Conservation (phyloP, 2,113 vertebrate species). For the Scortum barcoo region DNA sequence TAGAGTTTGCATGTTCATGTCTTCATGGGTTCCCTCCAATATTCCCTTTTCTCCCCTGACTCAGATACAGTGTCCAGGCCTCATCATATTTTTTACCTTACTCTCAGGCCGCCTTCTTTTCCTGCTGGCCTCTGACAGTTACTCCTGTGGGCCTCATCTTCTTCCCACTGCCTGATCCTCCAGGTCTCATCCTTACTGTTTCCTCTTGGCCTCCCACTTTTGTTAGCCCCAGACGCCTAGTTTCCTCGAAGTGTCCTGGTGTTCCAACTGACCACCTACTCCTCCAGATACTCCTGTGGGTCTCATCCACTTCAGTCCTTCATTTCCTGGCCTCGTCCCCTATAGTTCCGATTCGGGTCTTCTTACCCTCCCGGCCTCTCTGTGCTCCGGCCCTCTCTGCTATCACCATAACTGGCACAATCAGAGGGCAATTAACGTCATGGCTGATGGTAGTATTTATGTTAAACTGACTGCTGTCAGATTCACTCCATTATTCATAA, state of each 20-base stretch:
- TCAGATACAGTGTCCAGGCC: neutral
- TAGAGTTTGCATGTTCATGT: neutral
- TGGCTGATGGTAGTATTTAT: constrained; percentile 75
- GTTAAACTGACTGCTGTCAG: constrained; percentile 81
- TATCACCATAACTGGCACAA: constrained; percentile 65
- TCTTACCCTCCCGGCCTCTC: neutral
- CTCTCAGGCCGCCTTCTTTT: neutral
- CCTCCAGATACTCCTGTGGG: too few relatives aligned
- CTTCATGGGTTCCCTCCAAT: neutral
- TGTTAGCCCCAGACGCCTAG: too few relatives aligned
- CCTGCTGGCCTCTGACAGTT: neutral
- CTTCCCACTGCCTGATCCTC: too few relatives aligned
- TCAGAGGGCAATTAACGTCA: constrained; percentile 81
- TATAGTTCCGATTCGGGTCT: neutral
- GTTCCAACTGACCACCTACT: too few relatives aligned
- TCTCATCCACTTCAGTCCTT: neutral
- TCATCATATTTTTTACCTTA: neutral
- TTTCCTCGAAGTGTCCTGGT: too few relatives aligned
- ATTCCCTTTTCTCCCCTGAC: neutral
- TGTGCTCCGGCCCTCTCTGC: constrained; percentile 19
- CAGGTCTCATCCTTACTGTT: too few relatives aligned
- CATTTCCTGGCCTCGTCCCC: constrained; percentile 4
- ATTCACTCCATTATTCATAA: constrained; percentile 82
- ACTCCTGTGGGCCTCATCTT: neutral
- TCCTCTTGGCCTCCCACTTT: too few relatives aligned